A percentile compares a stretch with the other conserved stretches of the same genome.
These are phyloP conservation scores for Lydus trimaculatus DNA, from an alignment of 2,888 invertebrate genomes.

Conservation along the genomic window DNA sequence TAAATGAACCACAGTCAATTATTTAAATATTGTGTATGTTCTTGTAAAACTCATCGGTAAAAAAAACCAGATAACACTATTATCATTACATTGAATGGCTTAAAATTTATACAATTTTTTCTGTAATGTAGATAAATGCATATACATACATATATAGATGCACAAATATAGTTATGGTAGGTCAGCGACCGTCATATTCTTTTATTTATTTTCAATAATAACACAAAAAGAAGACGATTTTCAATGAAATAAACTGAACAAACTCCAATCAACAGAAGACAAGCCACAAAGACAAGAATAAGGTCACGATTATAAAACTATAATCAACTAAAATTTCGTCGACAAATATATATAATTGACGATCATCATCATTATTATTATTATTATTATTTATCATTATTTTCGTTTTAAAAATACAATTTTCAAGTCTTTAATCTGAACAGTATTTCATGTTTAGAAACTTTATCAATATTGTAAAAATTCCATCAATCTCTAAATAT, in stretches of 20 bases:
- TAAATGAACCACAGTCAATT: background rate
- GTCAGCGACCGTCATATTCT: slow-evolving; percentile 1
- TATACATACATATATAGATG: too few species aligned
- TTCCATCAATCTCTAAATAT: background rate
- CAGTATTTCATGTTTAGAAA: background rate
- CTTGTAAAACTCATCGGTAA: background rate
- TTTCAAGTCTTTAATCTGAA: background rate
- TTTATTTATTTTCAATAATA: background rate
- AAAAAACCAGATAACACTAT: background rate
- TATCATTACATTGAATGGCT: background rate
- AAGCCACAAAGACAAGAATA: background rate
- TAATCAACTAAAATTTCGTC: background rate
- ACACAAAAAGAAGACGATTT: background rate
- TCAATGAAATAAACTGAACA: background rate
- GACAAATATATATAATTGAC: background rate
- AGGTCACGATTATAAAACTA: background rate
- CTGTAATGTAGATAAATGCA: background rate
- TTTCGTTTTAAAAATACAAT: background rate
- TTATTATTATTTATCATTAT: background rate
- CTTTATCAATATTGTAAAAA: background rate
- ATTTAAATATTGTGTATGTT: background rate
- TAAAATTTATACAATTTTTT: slow-evolving; percentile 1
- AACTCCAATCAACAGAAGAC: background rate
- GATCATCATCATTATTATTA: background rate
- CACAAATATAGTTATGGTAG: slow-evolving; percentile 3